These are phyloP conservation scores for Hedychridium roseum DNA, from an alignment of 2,888 invertebrate genomes.

Conservation along the genomic window DNA sequence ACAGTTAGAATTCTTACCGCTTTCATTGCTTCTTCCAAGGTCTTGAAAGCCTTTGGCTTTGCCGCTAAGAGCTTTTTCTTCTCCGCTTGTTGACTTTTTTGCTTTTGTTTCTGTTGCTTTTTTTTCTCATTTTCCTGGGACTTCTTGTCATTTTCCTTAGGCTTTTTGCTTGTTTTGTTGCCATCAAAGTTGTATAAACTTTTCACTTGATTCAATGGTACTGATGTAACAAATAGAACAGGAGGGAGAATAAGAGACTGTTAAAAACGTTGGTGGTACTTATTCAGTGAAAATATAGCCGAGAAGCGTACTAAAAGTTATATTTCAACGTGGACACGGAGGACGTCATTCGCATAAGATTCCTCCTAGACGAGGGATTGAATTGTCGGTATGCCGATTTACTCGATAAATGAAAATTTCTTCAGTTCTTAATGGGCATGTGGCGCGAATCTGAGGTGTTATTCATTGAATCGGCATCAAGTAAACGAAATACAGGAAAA, in stretches of 20 bases:
- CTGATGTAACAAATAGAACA: too few species aligned
- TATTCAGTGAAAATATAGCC: slow-evolving; percentile 2
- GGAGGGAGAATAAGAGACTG: background rate
- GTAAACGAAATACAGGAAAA: slow-evolving; percentile 2
- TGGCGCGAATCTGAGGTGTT: too few species aligned
- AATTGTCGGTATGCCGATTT: too few species aligned
- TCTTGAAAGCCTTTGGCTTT: slow-evolving; percentile 73
- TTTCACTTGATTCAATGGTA: slow-evolving; percentile 74
- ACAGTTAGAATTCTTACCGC: slow-evolving; percentile 62
- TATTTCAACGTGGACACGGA: background rate
- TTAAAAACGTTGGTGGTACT: background rate
- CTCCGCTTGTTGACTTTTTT: slow-evolving; percentile 59
- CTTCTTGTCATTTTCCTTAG: slow-evolving; percentile 57
- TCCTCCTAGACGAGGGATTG: too few species aligned
- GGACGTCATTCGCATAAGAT: background rate
- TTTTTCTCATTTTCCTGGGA: slow-evolving; percentile 65
- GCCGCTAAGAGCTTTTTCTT: slow-evolving; percentile 66
- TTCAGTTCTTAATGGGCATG: too few species aligned
- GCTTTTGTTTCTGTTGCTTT: slow-evolving; percentile 63
- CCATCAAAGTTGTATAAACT: slow-evolving; percentile 73
- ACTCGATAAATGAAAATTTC: too few species aligned
- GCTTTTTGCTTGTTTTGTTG: slow-evolving; percentile 70
- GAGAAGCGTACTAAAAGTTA: background rate
- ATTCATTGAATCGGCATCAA: too few species aligned
- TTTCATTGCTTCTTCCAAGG: slow-evolving; percentile 72